Base-by-base conservation (phyloP, 2,888 invertebrate genomes). In the Caenorhabditis doughertyi region DNA sequence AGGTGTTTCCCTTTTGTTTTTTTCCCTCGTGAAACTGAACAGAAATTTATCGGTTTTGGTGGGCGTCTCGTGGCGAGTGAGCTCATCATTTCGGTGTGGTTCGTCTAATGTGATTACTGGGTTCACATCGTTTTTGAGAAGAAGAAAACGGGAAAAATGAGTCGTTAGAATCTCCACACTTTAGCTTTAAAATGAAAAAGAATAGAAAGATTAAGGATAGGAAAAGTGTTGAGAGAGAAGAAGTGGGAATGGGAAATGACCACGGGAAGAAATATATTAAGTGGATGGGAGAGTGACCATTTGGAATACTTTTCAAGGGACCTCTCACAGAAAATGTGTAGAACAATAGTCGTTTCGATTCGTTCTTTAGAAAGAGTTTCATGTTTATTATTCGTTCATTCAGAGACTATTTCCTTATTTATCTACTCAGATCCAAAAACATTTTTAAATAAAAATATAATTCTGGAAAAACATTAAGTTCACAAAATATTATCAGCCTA, bases 71-170 rank as follows among this genome's bases (percentile, higher is more conserved):
- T n/a, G 64, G 64, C 11, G 39, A 39, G 16, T 16, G 39, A 39
- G 58, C 21, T n/a, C n/a, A 39, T 21, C 21, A 21, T 58, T 58
- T 58, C 18, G 23, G 35, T 25, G 13, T n/a, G 44, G 25, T 44
- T 42, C 21, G 25, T 62, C 62, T 64, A 49, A 64, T 64, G 64
- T 49, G 49, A 64, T 64, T 64, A 64, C 64, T 64, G 49, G 49
- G 49, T 64, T 64, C 64, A 64, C 64, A 64, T 64, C 64, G 64
- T 49, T 64, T 58, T 29, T 4, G 18, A 27, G 25, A 64, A 11
- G 29, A 64, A 49, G 49, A 47, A 27, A 44, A 64, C n/a, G n/a
- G n/a, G n/a, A n/a, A n/a, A n/a, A n/a, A n/a, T n/a, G n/a, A n/a
- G 18, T 64, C 64, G 64, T 64, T 64, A 64, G 49, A 64, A 64